Evolutionary conservation across 2,888 invertebrate species (phyloP).

Genomic region (Leucoptera coffeella): DNA sequence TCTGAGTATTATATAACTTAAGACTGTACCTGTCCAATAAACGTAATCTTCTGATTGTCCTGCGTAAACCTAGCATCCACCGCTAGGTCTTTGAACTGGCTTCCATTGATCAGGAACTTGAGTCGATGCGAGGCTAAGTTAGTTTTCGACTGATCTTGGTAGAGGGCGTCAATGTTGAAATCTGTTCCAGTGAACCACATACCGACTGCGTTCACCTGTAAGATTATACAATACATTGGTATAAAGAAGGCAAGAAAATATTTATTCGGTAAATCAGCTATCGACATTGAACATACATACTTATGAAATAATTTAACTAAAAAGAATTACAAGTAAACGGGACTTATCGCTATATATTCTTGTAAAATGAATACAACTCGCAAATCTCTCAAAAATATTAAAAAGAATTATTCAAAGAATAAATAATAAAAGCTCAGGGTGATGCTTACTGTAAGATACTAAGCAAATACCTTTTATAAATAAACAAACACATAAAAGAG

Average conservation of each 20-base stretch:
- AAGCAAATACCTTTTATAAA: no score
- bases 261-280: no score
- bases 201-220: constrained; percentile 64
- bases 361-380: no score
- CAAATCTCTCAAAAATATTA: no score
- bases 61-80: constrained; percentile 61
- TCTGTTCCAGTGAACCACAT: constrained; percentile 78
- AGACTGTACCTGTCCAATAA: constrained; percentile 58
- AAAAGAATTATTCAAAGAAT: no score
- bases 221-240: not conserved
- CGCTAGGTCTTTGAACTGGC: constrained; percentile 64
- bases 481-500: no score
- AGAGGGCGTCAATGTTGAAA: constrained; percentile 63
- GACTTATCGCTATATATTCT: no score
- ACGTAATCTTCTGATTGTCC: constrained; percentile 60
- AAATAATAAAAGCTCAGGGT: no score
- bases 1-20: constrained; percentile 1
- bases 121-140: constrained; percentile 59
- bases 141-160: constrained; percentile 66
- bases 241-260: not conserved
- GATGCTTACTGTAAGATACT: no score
- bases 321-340: no score
- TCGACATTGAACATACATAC: no score
- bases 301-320: no score
- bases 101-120: constrained; percentile 66